Conservation (phyloP, 2,888 invertebrate genomes). For the Tetranychus truncatus region DNA sequence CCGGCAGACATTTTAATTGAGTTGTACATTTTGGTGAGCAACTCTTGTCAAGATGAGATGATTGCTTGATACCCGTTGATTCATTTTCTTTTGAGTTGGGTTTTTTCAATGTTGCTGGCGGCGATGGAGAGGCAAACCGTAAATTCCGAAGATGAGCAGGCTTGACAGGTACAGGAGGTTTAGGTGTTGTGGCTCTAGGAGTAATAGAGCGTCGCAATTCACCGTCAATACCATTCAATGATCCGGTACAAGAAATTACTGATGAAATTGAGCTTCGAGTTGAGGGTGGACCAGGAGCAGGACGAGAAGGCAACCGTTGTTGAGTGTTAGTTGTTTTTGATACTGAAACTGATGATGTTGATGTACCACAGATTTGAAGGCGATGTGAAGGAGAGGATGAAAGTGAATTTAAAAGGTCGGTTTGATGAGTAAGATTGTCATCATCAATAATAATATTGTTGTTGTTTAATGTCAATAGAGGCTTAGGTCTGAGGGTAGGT, state of each 20-base stretch:
- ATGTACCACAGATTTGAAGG: neutral
- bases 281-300: neutral
- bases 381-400: neutral
- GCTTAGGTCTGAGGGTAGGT: neutral
- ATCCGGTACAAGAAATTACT: neutral
- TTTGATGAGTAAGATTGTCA: neutral
- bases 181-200: neutral
- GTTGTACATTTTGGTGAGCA: neutral
- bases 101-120: neutral
- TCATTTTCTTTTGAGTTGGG: neutral
- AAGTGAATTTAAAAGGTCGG: neutral
- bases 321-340: neutral
- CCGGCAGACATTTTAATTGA: neutral
- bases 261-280: neutral
- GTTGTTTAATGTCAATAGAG: neutral
- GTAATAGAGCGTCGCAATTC: neutral
- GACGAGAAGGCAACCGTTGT: neutral
- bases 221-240: neutral
- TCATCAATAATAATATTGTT: neutral
- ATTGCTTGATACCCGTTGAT: neutral
- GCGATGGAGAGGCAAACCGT: neutral
- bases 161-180: neutral
- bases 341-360: neutral
- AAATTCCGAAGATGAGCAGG: slow-evolving; percentile 1
- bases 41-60: neutral